Evolutionary conservation across 2,888 invertebrate genomes (phyloP).

Genomic region (Tinea trinotella): DNA sequence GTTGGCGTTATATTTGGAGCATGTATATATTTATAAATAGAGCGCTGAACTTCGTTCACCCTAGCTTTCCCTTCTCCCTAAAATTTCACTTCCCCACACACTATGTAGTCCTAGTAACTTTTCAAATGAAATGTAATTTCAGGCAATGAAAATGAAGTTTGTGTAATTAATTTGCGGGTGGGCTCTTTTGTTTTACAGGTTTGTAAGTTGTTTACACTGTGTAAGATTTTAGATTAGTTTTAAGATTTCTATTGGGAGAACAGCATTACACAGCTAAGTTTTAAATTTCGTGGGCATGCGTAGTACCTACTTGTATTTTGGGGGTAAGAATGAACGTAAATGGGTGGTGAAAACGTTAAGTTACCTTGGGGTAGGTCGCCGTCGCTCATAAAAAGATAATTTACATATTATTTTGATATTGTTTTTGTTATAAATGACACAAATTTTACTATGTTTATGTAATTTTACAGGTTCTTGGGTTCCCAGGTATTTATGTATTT

Average conservation of each 20-base stretch:
- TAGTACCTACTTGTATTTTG: too few relatives aligned
- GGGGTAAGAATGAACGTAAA: too few relatives aligned
- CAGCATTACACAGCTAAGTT: neutral
- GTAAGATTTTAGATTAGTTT: neutral
- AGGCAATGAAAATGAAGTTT: neutral
- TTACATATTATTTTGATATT: too few relatives aligned
- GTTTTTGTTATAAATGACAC: too few relatives aligned
- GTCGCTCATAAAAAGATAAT: too few relatives aligned
- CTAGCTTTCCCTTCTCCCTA: neutral
- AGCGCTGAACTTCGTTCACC: neutral
- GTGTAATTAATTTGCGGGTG: neutral
- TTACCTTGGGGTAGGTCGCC: neutral
- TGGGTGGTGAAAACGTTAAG: neutral
- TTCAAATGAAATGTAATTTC: constrained; percentile 14
- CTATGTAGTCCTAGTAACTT: constrained; percentile 31
- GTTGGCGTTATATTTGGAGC: neutral
- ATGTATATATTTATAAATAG: neutral
- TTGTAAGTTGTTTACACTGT: neutral
- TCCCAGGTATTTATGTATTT: constrained; percentile 78
- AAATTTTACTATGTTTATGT: too few relatives aligned
- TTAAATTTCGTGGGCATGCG: neutral
- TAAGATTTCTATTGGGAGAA: too few relatives aligned
- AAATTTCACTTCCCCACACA: neutral
- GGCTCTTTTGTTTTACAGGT: neutral
- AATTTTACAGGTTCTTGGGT: constrained; percentile 72